Evolutionary conservation across 2,888 invertebrate genomes (phyloP).

Genomic region (Tholera decimalis): DNA sequence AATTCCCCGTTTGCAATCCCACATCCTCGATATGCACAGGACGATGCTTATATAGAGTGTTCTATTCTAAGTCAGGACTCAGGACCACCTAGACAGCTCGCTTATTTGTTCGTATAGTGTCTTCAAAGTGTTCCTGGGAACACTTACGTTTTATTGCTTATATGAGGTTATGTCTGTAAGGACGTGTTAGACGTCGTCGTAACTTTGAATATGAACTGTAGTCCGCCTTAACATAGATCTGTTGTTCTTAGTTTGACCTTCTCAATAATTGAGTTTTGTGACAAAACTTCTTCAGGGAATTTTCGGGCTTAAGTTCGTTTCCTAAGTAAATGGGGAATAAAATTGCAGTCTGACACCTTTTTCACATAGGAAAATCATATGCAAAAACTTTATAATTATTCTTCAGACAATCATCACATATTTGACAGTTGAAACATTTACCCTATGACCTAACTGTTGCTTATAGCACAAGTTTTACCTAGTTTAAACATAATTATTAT

Average conservation of each 20-base stretch:
- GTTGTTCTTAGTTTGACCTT: not conserved
- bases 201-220: not conserved
- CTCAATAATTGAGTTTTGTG: not conserved
- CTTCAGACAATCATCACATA: too few species aligned
- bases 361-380: too few species aligned
- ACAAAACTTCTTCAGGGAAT: too few species aligned
- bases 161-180: not conserved
- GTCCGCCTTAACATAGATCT: not conserved
- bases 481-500: too few species aligned
- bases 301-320: too few species aligned
- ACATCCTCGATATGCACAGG: conserved; percentile 2
- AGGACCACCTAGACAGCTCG: conserved; percentile 34
- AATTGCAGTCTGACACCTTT: too few species aligned
- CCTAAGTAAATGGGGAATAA: too few species aligned
- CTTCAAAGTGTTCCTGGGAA: conserved; percentile 28
- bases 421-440: too few species aligned
- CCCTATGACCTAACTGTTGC: too few species aligned
- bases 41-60: not conserved
- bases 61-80: conserved; percentile 23
- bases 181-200: not conserved
- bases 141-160: conserved; percentile 13
- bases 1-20: not conserved
- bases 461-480: too few species aligned
- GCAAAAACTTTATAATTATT: too few species aligned
- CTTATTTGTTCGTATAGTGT: conserved; percentile 19